Evolutionary conservation across 2,797 vertebrate genomes (phyloP), one percentile per base, ranked within the genome.

Genomic region (Chelonia mydas): DNA sequence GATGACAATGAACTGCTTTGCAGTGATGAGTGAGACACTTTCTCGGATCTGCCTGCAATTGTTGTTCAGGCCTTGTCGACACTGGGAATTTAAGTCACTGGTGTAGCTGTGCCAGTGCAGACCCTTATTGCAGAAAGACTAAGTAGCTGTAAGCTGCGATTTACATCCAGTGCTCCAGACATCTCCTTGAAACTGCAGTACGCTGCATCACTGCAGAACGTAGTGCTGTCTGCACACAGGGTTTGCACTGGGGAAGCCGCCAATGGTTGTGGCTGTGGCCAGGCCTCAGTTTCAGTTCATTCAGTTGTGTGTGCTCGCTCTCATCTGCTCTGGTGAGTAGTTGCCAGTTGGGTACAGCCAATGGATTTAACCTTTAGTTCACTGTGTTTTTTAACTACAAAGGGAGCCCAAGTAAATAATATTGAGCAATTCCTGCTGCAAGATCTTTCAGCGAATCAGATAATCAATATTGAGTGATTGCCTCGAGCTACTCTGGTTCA

Each of bases 201-300:
- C 5, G 0, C 2, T 33, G 80, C 87, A 41, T 88, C 49, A 1
- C 47, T 33, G 21, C 0, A 0, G 0, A 0, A 49, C 5, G 19
- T 45, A 54, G 16, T 47, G 2, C 45, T 1, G 3, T 55, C 5
- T 7, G 0, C 47, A 61, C 21, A 49, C 2, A 82, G 11, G 33
- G 45, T 23, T n/a, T 5, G 10, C 25, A 8, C 27, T 27, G 37
- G 37, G 45, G 68, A 37, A 37, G 19, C 11, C 68, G 23, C 68
- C 37, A 19, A 37, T n/a, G 65, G 33, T n/a, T 68, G n/a, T 37
- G 0, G 41, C 37, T 57, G 0, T 3, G 47, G 21, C 76, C 65
- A 41, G 23, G 1, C 13, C 13, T 4, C 1, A 2, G 3, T 7
- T 9, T 25, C 0, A 1, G 3, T 10, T 9, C 1, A 3, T 1